These are phyloP conservation scores for Notothenia coriiceps DNA, from an alignment of 2,113 vertebrate species.

Conservation along the genomic window DNA sequence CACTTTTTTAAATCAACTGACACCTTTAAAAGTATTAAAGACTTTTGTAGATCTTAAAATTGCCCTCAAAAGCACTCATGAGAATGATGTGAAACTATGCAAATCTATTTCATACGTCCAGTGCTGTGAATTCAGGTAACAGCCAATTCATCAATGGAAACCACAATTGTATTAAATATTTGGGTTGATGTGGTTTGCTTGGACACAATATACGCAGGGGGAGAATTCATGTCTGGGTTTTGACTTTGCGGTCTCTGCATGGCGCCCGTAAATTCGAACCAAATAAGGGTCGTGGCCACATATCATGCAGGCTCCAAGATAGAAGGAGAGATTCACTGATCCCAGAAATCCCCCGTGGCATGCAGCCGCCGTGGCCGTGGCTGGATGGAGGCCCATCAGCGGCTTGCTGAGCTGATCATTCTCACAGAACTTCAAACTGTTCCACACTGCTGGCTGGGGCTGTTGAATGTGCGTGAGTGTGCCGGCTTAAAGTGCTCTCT, in stretches of 20 bases:
- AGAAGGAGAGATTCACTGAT: conserved; percentile 66
- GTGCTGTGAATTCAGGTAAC: conserved; percentile 39
- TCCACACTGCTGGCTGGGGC: conserved; percentile 35
- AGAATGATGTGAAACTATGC: conserved; percentile 25
- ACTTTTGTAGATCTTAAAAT: background rate
- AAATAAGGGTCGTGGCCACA: conserved; percentile 68
- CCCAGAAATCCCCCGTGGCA: conserved; percentile 71
- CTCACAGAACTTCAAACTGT: conserved; percentile 47
- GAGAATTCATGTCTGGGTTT: conserved; percentile 56
- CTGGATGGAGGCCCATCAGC: conserved; percentile 70
- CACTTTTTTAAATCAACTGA: too few species aligned
- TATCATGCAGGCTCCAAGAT: conserved; percentile 51
- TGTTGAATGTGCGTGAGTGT: conserved; percentile 58
- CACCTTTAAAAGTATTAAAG: background rate
- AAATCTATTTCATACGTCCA: conserved; percentile 25
- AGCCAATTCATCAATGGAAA: conserved; percentile 37
- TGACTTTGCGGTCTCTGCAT: conserved; percentile 64
- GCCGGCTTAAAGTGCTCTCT: conserved; percentile 66
- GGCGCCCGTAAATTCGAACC: conserved; percentile 73
- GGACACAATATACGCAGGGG: conserved; percentile 19
- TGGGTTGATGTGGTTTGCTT: conserved; percentile 53
- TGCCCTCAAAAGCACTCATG: background rate
- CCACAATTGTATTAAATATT: conserved; percentile 49
- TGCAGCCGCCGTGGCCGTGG: conserved; percentile 55
- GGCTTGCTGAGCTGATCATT: conserved; percentile 58